Evolutionary conservation across 2,797 vertebrate genomes (phyloP).

Genomic region (Gallinago solitaria): DNA sequence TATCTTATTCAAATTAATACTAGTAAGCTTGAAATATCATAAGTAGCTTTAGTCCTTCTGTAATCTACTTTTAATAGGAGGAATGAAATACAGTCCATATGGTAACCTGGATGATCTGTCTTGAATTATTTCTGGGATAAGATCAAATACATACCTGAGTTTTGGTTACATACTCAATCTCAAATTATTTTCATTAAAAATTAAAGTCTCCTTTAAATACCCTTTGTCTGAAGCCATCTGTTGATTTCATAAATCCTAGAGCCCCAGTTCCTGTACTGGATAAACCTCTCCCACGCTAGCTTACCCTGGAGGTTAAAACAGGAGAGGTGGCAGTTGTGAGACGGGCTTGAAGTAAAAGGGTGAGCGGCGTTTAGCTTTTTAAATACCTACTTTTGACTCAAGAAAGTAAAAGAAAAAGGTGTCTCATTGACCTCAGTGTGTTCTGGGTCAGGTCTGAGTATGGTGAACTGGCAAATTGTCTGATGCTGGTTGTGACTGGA

Average conservation of each 20-base stretch:
- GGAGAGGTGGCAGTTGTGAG: neutral
- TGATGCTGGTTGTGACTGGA: neutral
- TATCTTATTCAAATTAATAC: slow-evolving; percentile 69
- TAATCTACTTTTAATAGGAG: slow-evolving; percentile 65
- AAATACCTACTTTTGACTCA: neutral
- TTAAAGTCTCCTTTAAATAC: slow-evolving; percentile 69
- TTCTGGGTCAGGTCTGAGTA: neutral
- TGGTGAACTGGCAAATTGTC: neutral
- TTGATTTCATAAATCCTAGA: slow-evolving; percentile 49
- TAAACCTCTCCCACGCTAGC: neutral
- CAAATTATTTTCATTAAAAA: slow-evolving; percentile 69
- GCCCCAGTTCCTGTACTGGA: neutral
- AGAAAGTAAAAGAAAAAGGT: neutral
- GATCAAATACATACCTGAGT: slow-evolving; percentile 58
- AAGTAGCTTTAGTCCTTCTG: slow-evolving; percentile 60
- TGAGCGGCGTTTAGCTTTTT: neutral
- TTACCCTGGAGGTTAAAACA: neutral
- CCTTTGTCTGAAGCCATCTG: slow-evolving; percentile 56
- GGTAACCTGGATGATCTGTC: slow-evolving; percentile 61
- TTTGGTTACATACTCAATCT: slow-evolving; percentile 48
- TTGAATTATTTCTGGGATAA: slow-evolving; percentile 61
- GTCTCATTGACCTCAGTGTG: neutral
- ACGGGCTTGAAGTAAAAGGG: neutral
- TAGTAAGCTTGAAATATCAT: slow-evolving; percentile 59
- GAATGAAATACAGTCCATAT: slow-evolving; percentile 61